Base-by-base conservation (phyloP, 2,888 invertebrate species). In the Bembecia ichneumoniformis region DNA sequence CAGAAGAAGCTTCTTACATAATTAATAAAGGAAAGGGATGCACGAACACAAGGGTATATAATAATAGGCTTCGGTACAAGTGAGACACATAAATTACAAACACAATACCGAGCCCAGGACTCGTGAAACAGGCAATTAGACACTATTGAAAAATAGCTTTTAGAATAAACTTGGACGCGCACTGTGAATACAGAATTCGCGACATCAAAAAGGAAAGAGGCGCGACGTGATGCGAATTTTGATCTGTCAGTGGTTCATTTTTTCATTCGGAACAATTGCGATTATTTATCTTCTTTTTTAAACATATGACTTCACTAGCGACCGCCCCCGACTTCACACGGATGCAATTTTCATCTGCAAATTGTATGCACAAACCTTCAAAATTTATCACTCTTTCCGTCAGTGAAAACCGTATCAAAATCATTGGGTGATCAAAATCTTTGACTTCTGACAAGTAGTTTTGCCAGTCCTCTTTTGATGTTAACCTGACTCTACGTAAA, bases 141-240 rank as follows among this genome's bases (percentile, higher is more conserved):
- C 45, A 36, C 49, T 47, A 52, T 52, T 52, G 55, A 53, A 51
- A 47, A 47, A 50, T 47, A 47, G 43, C 49, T 47, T 55, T 52
- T 28, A 28, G 28, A 28, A 28, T 52, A 51, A 51, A 46, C 43
- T 49, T 40, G 51, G 51, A 47, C n/a, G 45, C 7, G 45, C 43
- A 16, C 43, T 44, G 45, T 35, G 48, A 48, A 52, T 49, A 49
- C 47, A 35, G 46, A 47, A 47, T 48, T 35, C 14, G 28, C 3
- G 11, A 44, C 15, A 44, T 44, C 44, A 17, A 16, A 44, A 44
- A 14, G 17, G 44, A 44, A 44, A 14, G 44, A 17, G 34, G 34
- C 28, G 40, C 44, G 46, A 49, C 49, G 50, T 49, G 47, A 43
- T 44, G 10, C 44, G 47, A 50, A 50, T 50, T 47, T 50, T 34